Conservation (phyloP, 2,797 vertebrate species). For the Lateolabrax maculatus region DNA sequence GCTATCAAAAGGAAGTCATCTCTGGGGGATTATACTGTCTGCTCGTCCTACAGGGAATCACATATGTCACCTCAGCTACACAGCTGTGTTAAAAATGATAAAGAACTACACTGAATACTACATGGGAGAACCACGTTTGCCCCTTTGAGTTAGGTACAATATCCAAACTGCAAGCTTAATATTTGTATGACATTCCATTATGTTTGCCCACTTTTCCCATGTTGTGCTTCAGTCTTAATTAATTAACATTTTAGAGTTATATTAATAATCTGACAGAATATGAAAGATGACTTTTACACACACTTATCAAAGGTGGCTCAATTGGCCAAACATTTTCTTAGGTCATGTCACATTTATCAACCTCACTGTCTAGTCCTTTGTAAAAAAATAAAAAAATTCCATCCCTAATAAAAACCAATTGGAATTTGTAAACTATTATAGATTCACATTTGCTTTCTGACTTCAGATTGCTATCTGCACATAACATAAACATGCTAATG, state of each 20-base stretch:
- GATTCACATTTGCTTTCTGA: background rate
- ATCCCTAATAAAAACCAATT: background rate
- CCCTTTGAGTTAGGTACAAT: background rate
- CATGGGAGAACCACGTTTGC: slow-evolving; percentile 1
- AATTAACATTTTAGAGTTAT: background rate
- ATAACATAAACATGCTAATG: background rate
- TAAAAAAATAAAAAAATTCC: background rate
- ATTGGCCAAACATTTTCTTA: background rate
- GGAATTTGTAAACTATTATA: background rate
- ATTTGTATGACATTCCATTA: background rate
- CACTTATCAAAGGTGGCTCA: background rate
- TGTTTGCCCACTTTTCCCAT: background rate
- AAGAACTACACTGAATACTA: slow-evolving; percentile 15
- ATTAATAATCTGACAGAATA: background rate
- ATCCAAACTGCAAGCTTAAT: background rate
- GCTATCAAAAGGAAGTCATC: slow-evolving; percentile 79
- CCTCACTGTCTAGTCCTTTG: background rate
- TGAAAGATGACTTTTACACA: background rate
- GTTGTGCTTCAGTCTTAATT: background rate
- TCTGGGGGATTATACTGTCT: slow-evolving; percentile 70
- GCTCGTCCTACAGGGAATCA: slow-evolving; percentile 43
- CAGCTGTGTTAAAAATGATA: slow-evolving; percentile 43
- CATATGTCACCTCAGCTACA: slow-evolving; percentile 58
- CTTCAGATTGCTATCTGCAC: background rate
- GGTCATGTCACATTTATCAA: background rate